Conservation (phyloP, 2,888 invertebrate species). For the Drosophila incognita region DNA sequence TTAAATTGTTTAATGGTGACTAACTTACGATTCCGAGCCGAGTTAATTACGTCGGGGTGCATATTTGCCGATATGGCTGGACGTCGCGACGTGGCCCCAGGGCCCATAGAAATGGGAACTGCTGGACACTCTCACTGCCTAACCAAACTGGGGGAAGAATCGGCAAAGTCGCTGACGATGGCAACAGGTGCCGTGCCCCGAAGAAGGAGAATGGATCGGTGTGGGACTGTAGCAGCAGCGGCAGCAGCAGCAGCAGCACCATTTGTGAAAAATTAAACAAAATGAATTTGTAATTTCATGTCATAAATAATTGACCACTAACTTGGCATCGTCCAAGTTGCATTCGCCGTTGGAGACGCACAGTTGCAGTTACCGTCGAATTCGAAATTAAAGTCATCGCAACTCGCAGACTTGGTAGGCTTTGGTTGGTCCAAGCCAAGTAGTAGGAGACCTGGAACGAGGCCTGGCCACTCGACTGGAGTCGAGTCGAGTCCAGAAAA, state of each 20-base stretch:
- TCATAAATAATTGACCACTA: conserved; percentile 84
- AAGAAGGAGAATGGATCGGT: background rate
- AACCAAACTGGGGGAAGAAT: background rate
- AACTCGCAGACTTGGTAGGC: conserved; percentile 31
- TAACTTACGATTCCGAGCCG: conserved; percentile 81
- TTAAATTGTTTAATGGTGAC: conserved; percentile 81
- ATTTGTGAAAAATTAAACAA: conserved; percentile 84
- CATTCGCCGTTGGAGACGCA: conserved; percentile 45
- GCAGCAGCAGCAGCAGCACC: conserved; percentile 21
- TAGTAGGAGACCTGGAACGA: conserved; percentile 35
- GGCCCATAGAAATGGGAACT: conserved; percentile 71
- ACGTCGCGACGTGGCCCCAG: conserved; percentile 47
- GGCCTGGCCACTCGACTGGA: conserved; percentile 13
- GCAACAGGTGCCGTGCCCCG: conserved; percentile 60
- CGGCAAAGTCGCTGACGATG: conserved; percentile 14
- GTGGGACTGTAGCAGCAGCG: background rate
- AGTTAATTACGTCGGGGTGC: conserved; percentile 82
- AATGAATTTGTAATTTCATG: conserved; percentile 85
- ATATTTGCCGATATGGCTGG: conserved; percentile 78
- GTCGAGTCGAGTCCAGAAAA: conserved; percentile 62
- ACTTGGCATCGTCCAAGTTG: conserved; percentile 58
- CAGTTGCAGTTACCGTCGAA: conserved; percentile 30
- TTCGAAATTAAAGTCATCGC: conserved; percentile 27
- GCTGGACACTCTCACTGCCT: conserved; percentile 59
- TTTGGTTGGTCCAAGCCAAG: conserved; percentile 42